Percentiles rank a stretch among this genome's conserved stretches.
Evolutionary conservation across 2,113 vertebrate genomes (phyloP).

Genomic region (Cavia aperea): DNA sequence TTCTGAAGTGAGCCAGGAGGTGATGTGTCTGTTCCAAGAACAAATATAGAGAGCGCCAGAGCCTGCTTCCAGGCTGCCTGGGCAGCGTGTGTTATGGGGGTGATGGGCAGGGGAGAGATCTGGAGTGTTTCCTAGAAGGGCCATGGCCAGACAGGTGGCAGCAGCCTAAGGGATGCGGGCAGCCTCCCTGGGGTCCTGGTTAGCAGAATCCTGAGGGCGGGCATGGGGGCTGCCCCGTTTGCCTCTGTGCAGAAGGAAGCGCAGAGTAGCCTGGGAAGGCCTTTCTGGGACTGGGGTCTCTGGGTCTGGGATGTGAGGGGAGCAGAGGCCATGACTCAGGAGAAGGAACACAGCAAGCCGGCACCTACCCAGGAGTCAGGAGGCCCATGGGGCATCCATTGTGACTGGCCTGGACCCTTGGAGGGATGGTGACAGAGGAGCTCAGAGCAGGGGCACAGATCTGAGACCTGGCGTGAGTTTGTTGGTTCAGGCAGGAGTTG

Average conservation of each 20-base stretch:
- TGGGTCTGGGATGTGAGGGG: neutral
- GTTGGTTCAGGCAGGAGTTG: neutral
- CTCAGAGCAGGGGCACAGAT: neutral
- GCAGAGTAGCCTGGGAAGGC: neutral
- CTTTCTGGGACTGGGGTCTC: neutral
- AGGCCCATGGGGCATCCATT: no score
- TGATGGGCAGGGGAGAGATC: neutral
- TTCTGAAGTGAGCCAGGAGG: constrained; percentile 6
- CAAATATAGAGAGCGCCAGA: constrained; percentile 10
- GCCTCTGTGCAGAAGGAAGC: neutral
- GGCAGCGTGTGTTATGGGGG: neutral
- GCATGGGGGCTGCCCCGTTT: neutral
- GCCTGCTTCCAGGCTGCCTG: neutral
- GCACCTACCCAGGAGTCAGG: neutral
- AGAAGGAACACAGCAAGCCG: rapidly evolving
- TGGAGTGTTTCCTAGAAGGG: constrained; percentile 19
- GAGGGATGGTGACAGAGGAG: neutral
- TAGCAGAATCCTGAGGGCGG: no score
- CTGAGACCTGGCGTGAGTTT: neutral
- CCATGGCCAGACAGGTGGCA: neutral
- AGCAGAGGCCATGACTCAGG: neutral
- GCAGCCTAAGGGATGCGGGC: neutral
- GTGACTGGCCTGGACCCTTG: neutral
- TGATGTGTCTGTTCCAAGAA: constrained; percentile 2
- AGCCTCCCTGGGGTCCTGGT: no score